These are phyloP conservation scores for Chloroceryle amazona DNA, from an alignment of 2,797 vertebrate species.

Conservation along the genomic window DNA sequence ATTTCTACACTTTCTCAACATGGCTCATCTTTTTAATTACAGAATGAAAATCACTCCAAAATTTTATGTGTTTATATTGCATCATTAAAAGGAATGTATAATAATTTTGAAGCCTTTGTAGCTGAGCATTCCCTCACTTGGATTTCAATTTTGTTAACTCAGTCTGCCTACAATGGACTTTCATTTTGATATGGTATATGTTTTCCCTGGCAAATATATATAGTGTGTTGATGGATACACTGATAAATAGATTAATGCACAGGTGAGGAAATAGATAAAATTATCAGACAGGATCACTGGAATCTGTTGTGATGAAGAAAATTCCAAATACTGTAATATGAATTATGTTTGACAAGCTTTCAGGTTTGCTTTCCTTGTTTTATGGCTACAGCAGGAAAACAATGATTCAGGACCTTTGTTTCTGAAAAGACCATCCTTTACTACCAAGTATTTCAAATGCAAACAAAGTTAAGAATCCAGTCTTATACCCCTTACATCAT, in stretches of 20 bases:
- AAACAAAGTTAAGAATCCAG: not conserved
- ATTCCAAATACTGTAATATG: not conserved
- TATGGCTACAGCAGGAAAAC: not conserved
- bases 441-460: not conserved
- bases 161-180: not conserved
- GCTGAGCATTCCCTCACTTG: not conserved
- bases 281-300: not conserved
- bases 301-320: not conserved
- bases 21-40: not conserved
- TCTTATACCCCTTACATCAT: not conserved
- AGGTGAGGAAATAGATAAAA: not conserved
- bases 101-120: not conserved
- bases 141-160: not conserved
- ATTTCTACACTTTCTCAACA: not conserved
- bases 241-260: not conserved
- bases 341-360: not conserved
- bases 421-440: not conserved
- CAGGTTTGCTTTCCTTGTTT: not conserved
- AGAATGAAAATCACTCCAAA: not conserved
- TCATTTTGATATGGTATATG: not conserved
- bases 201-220: not conserved
- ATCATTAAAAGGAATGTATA: not conserved
- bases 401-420: not conserved
- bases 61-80: not conserved
- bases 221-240: not conserved